Conservation (phyloP, 1,140 invertebrate genomes). For the Drosophila nasuta region DNA sequence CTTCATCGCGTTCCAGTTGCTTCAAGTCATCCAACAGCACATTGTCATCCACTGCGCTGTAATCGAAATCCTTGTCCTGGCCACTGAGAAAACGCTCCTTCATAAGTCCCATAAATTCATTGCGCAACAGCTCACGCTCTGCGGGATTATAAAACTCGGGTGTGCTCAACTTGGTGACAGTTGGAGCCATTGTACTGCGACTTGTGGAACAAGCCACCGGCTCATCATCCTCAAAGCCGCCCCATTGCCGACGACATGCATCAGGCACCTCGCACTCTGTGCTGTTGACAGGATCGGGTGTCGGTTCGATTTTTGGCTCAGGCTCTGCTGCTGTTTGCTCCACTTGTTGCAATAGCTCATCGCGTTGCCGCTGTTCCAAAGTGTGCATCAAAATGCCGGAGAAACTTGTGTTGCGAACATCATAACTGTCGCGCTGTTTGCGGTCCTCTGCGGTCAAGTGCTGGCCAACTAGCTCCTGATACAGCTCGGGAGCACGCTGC, state of each 20-base stretch:
- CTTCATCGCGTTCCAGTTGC: constrained; percentile 90
- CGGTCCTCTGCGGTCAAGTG: constrained; percentile 92
- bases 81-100: constrained; percentile 94
- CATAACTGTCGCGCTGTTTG: constrained; percentile 87
- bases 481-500: constrained; percentile 94
- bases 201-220: constrained; percentile 70
- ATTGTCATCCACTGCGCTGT: constrained; percentile 91
- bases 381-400: constrained; percentile 89
- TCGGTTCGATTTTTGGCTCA: neutral
- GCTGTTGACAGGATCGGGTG: neutral
- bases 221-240: constrained; percentile 68
- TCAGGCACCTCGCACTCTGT: constrained; percentile 63
- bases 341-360: constrained; percentile 86
- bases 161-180: constrained; percentile 58
- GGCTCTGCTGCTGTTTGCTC: neutral
- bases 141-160: constrained; percentile 79
- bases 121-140: constrained; percentile 88
- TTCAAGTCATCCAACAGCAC: constrained; percentile 92
- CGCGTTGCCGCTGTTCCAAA: constrained; percentile 88
- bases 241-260: constrained; percentile 70
- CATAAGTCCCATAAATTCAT: constrained; percentile 95
- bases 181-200: constrained; percentile 47
- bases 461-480: constrained; percentile 94
- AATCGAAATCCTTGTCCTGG: constrained; percentile 91
- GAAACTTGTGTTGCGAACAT: constrained; percentile 88